These are phyloP conservation scores for Tenodera sinensis DNA, from an alignment of 2,888 invertebrate genomes.

Conservation along the genomic window DNA sequence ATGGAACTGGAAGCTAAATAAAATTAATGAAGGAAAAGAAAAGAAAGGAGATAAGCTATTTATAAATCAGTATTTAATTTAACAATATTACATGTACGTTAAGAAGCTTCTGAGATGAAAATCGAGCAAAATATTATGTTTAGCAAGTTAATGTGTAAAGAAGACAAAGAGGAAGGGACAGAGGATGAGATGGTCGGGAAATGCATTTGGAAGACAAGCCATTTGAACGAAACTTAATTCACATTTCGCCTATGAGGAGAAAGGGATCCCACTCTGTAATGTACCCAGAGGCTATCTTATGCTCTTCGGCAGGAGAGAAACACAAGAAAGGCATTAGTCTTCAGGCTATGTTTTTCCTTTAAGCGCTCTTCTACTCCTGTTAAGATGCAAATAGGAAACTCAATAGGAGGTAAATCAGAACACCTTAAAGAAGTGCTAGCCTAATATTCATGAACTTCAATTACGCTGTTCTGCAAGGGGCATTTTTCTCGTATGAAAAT, in stretches of 20 bases:
- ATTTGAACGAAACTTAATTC: neutral
- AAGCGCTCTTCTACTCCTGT: neutral
- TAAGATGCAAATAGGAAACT: neutral
- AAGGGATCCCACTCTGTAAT: neutral
- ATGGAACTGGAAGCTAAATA: too few species aligned
- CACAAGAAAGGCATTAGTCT: conserved; percentile 28
- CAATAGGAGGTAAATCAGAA: neutral
- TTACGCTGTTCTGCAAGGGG: too few species aligned
- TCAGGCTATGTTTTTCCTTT: neutral
- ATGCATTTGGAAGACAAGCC: neutral
- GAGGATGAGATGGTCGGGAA: neutral
- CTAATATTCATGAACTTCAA: too few species aligned
- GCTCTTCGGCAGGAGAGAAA: neutral
- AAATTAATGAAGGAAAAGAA: too few species aligned
- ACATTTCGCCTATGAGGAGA: neutral
- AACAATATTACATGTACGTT: too few species aligned
- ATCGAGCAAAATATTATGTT: too few species aligned
- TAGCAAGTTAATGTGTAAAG: too few species aligned
- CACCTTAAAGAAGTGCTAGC: neutral
- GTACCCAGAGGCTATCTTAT: conserved; percentile 7
- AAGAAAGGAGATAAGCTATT: too few species aligned
- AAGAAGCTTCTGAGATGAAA: too few species aligned
- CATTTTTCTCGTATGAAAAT: too few species aligned
- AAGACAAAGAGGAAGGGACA: too few species aligned
- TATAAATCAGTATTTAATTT: too few species aligned